Percentiles rank a stretch among this genome's conserved stretches.
phyloP scores from a whole-genome alignment of 1,140 invertebrate genomes.

The Brachionus sp. region DNA sequence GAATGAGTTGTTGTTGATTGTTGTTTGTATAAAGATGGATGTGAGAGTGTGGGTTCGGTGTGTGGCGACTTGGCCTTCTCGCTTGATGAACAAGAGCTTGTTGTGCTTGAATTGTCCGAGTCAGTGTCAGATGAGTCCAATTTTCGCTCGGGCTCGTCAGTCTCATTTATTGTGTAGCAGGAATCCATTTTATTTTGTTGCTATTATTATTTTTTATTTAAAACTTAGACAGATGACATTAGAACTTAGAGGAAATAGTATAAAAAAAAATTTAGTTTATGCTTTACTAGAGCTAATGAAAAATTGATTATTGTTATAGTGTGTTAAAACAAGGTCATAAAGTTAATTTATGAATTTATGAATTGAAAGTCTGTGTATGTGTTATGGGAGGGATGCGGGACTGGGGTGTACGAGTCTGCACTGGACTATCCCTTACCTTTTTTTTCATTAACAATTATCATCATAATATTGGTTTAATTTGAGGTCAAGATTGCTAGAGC shows the following conservation, averaged over 20 bases:
- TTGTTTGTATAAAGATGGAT: neutral
- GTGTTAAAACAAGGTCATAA: neutral
- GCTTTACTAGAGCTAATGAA: neutral
- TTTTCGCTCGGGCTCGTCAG: neutral
- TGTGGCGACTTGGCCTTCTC: neutral
- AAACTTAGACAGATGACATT: neutral
- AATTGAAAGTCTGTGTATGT: neutral
- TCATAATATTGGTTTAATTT: too few species aligned
- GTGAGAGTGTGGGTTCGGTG: neutral
- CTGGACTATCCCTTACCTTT: too few species aligned
- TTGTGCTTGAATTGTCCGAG: neutral
- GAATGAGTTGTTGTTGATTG: neutral
- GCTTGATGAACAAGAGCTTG: neutral
- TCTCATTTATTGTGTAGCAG: neutral
- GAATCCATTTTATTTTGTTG: too few species aligned
- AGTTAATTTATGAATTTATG: constrained; percentile 3
- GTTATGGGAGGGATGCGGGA: too few species aligned
- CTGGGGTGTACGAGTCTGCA: too few species aligned
- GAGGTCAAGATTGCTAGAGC: neutral
- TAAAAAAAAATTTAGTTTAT: neutral
- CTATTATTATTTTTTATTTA: neutral
- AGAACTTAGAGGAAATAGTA: neutral
- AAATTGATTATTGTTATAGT: neutral
- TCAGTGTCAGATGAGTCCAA: neutral
- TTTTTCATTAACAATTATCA: too few species aligned